Evolutionary conservation across 2,888 invertebrate genomes (phyloP).

Genomic region (Cyclophora albipunctata): DNA sequence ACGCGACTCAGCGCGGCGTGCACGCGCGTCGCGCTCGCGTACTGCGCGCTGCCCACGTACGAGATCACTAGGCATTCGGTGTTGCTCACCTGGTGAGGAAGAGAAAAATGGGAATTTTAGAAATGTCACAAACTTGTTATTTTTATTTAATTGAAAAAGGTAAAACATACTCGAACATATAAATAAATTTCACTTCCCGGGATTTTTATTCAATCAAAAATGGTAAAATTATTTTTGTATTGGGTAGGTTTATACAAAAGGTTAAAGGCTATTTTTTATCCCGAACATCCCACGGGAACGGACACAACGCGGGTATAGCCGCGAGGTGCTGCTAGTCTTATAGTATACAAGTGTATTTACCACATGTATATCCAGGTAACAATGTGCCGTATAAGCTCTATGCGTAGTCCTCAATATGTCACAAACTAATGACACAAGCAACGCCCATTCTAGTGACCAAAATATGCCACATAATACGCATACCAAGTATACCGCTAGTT

Average conservation of each 20-base stretch:
- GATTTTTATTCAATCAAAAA: no score
- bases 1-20: conserved; percentile 20
- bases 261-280: no score
- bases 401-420: conserved; percentile 79
- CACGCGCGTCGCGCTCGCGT: conserved; percentile 41
- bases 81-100: conserved; percentile 42
- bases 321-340: no score
- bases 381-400: not conserved
- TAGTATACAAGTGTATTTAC: not conserved
- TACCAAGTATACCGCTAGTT: not conserved
- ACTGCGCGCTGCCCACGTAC: conserved; percentile 36
- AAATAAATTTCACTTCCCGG: no score
- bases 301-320: no score
- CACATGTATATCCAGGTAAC: not conserved
- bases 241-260: no score
- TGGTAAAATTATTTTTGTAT: no score
- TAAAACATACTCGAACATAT: no score
- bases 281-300: no score
- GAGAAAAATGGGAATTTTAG: no score
- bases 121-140: no score
- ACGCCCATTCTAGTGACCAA: conserved; percentile 37
- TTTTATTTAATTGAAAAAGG: no score
- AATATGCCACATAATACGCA: not conserved
- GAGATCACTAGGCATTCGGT: conserved; percentile 39
- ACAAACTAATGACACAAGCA: conserved; percentile 75